A percentile compares a stretch with the other conserved stretches of the same genome.
Evolutionary conservation across 1,140 invertebrate species (phyloP).

Genomic region (Xylocopa sonorina): DNA sequence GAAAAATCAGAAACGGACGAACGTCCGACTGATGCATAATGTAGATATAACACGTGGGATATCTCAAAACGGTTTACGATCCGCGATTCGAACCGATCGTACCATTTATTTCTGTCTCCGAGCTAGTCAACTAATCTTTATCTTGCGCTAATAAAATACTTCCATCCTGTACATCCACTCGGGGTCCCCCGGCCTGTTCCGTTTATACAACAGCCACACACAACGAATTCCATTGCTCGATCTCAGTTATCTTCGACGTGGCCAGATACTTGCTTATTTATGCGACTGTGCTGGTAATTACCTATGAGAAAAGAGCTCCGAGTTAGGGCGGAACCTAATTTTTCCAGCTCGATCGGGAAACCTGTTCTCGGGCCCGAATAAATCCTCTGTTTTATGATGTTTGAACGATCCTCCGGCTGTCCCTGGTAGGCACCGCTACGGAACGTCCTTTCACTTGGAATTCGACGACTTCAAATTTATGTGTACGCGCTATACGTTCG

Average conservation of each 20-base stretch:
- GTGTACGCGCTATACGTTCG: not conserved
- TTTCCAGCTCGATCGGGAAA: constrained; percentile 22
- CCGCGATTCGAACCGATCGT: not conserved
- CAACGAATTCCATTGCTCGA: constrained; percentile 55
- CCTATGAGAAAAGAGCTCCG: constrained; percentile 56
- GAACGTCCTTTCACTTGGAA: constrained; percentile 1
- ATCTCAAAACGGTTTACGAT: constrained; percentile 16
- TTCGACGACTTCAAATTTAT: not conserved
- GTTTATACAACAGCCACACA: constrained; percentile 28
- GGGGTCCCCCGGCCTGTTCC: not conserved
- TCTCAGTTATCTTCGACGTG: constrained; percentile 43
- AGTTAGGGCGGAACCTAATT: constrained; percentile 49
- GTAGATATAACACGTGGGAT: not conserved
- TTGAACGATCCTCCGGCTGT: not conserved
- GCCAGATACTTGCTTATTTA: constrained; percentile 59
- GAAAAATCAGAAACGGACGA: not conserved
- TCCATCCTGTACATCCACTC: constrained; percentile 14
- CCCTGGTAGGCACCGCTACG: constrained; percentile 5
- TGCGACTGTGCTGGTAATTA: constrained; percentile 61
- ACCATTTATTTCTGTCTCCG: constrained; percentile 25
- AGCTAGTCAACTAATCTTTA: constrained; percentile 27
- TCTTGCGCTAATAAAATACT: constrained; percentile 49
- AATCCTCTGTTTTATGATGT: constrained; percentile 51
- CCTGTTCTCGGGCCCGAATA: constrained; percentile 54
- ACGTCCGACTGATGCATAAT: not conserved